Evolutionary conservation across 2,113 vertebrate genomes (phyloP), one percentile per base, ranked within the genome.

Genomic region (Sporophila hypoxantha): DNA sequence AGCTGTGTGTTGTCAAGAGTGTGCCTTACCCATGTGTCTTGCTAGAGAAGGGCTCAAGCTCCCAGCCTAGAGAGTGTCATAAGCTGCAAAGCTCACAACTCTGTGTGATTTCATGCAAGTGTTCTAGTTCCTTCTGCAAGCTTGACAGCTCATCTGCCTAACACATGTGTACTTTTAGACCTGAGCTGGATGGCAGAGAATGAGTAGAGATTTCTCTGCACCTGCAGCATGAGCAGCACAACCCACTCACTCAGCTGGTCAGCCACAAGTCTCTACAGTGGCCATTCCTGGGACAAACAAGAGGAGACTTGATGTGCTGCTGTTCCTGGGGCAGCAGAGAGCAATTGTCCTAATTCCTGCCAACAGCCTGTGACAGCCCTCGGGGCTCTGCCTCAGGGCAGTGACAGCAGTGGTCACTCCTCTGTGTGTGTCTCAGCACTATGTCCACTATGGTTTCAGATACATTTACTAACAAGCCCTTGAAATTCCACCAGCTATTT

Each of bases 401-500:
- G 14, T 15, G 17, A 32, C 29, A 78, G 55, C 47, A 90, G 50
- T 5, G 46, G 20, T 41, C 68, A 65, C 36, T 44, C 32, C 29
- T 81, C 64, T 42, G 34, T n/a, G 26, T 2, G 1, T 57, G 27
- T 37, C n/a, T 70, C 65, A 79, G 30, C 23, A 47, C 47, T 70
- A 2, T 6, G 20, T 27, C 12, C 50, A 10, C 50, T 82, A 44
- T 4, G 17, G n/a, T 66, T 87, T 85, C 41, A 57, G 39, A 66
- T 34, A 53, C 52, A 14, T 36, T 90, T 52, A 65, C 9, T 49
- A 70, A 69, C 25, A 70, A 57, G 29, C 29, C 14, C 68, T 71
- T 74, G 22, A 92, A 93, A 89, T 71, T 75, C 55, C 87, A 87
- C 13, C 46, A 70, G 47, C 56, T 85, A 59, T 84, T 89, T 88